Percentiles rank a stretch among this genome's conserved stretches.
Conservation (phyloP, 2,888 invertebrate genomes). For the Hyposoter didymator region DNA sequence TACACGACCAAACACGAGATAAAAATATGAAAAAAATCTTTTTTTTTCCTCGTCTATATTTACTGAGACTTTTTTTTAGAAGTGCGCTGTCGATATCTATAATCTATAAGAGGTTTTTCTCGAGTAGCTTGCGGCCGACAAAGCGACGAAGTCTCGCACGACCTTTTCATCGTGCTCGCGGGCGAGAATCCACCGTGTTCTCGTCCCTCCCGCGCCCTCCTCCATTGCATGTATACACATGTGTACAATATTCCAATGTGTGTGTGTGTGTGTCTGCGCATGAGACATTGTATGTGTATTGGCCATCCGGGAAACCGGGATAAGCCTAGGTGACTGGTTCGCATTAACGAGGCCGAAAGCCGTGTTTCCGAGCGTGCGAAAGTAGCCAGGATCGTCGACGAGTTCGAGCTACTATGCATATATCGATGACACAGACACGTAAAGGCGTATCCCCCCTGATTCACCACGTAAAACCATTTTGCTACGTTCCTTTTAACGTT, state of each 20-base stretch:
- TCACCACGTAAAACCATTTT: neutral
- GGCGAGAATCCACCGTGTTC: slow-evolving; percentile 62
- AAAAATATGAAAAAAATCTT: neutral
- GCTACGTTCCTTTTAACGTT: slow-evolving; percentile 10
- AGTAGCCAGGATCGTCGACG: slow-evolving; percentile 66
- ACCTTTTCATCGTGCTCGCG: slow-evolving; percentile 70
- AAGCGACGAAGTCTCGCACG: slow-evolving; percentile 73
- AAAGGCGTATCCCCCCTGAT: slow-evolving; percentile 16
- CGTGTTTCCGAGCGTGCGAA: slow-evolving; percentile 70
- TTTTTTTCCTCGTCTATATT: neutral
- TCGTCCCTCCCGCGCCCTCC: slow-evolving; percentile 52
- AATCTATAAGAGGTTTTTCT: slow-evolving; percentile 29
- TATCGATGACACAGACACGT: slow-evolving; percentile 4
- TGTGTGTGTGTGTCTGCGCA: slow-evolving; percentile 8
- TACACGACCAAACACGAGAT: slow-evolving; percentile 6
- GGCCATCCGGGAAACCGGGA: slow-evolving; percentile 65
- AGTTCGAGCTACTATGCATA: slow-evolving; percentile 46
- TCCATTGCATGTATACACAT: neutral
- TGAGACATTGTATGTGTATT: slow-evolving; percentile 30
- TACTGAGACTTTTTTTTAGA: slow-evolving; percentile 1
- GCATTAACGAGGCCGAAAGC: slow-evolving; percentile 67
- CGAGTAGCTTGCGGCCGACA: slow-evolving; percentile 70
- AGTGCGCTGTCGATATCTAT: slow-evolving; percentile 25
- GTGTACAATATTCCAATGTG: neutral
- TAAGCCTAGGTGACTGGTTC: slow-evolving; percentile 63